Percentiles rank a stretch among this genome's conserved stretches.
These are phyloP conservation scores for Gallinago stenura DNA, from an alignment of 2,797 vertebrate species.

Conservation along the genomic window DNA sequence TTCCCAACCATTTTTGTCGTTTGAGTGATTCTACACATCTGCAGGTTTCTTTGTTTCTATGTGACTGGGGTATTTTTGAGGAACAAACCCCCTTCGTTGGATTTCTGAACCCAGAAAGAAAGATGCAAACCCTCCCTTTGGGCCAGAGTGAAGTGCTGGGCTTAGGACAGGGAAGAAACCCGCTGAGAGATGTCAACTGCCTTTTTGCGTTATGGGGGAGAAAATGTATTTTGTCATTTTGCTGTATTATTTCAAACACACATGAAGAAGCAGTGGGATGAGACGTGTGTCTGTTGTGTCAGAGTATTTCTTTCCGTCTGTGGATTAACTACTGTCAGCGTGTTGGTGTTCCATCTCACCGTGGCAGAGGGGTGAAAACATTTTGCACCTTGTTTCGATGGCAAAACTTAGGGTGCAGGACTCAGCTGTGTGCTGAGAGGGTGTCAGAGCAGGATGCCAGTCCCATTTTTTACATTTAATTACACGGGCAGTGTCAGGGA, in stretches of 20 bases:
- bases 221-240: not conserved
- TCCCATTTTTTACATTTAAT: too few species aligned
- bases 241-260: not conserved
- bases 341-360: not conserved
- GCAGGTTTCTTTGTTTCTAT: not conserved
- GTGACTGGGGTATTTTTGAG: rapidly evolving
- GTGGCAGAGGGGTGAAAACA: not conserved
- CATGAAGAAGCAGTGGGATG: rapidly evolving
- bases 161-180: not conserved
- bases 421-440: not conserved
- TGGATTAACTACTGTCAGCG: rapidly evolving
- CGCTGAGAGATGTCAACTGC: not conserved
- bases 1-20: not conserved
- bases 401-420: not conserved
- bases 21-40: not conserved
- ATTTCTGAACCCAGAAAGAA: not conserved
- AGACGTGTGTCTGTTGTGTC: not conserved
- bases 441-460: not conserved
- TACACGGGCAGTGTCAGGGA: not conserved
- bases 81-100: rapidly evolving
- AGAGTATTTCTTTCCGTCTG: rapidly evolving
- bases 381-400: not conserved
- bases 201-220: rapidly evolving
- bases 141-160: not conserved
- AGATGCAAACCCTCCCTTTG: not conserved